A percentile compares a stretch with the other conserved stretches of the same genome.
Evolutionary conservation across 2,797 vertebrate species (phyloP).

Genomic region (Lates japonicus): DNA sequence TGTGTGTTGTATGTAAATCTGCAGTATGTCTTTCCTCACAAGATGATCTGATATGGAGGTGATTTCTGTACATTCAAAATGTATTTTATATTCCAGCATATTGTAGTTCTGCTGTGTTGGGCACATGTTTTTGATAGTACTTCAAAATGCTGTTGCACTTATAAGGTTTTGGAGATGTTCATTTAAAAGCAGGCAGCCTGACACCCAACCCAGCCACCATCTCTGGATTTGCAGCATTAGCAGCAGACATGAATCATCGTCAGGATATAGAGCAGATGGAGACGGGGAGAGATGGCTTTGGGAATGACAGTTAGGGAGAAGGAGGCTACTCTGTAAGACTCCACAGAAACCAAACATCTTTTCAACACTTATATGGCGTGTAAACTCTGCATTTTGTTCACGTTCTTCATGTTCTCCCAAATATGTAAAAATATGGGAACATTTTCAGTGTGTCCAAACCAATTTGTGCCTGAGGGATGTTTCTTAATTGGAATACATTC

Average conservation of each 20-base stretch:
- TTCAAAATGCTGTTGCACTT: constrained; percentile 40
- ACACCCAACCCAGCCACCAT: constrained; percentile 69
- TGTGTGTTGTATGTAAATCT: constrained; percentile 38
- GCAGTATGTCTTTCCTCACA: not conserved
- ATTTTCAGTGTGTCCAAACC: constrained; percentile 77
- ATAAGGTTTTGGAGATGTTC: constrained; percentile 53
- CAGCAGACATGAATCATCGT: constrained; percentile 78
- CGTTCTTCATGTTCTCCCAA: constrained; percentile 63
- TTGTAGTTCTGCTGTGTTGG: constrained; percentile 2
- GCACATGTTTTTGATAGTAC: constrained; percentile 29
- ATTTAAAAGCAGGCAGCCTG: constrained; percentile 57
- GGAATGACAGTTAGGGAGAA: constrained; percentile 66
- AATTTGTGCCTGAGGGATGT: constrained; percentile 76
- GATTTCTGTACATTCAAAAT: constrained; percentile 30
- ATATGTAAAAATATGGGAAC: constrained; percentile 71
- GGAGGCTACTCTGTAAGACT: constrained; percentile 36
- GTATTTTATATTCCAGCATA: not conserved
- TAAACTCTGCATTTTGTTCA: constrained; percentile 72
- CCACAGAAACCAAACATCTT: constrained; percentile 34
- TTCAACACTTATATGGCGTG: constrained; percentile 23
- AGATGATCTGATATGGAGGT: constrained; percentile 15
- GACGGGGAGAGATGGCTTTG: constrained; percentile 65
- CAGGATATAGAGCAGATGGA: constrained; percentile 73
- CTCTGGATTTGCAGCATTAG: constrained; percentile 78
- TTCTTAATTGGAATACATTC: constrained; percentile 85